These are phyloP conservation scores for Ceraclea dissimilis DNA, from an alignment of 2,888 invertebrate species.

Conservation along the genomic window DNA sequence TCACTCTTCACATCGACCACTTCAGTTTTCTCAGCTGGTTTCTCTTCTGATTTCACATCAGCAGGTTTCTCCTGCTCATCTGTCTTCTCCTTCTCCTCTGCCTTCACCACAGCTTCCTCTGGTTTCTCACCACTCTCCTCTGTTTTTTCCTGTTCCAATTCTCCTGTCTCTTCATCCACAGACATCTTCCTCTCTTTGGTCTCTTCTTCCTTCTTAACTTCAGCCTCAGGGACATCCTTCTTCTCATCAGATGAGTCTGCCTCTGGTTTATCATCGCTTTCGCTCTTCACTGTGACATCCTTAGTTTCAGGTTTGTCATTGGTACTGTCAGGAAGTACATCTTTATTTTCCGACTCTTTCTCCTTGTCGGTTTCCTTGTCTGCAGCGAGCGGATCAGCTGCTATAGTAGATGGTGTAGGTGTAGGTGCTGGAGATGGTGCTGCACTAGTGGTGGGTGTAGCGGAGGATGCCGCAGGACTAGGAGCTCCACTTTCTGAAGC, in stretches of 20 bases:
- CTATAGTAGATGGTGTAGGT: slow-evolving; percentile 32
- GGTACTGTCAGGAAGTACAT: slow-evolving; percentile 27
- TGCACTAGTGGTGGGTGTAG: slow-evolving; percentile 43
- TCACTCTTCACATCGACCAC: slow-evolving; percentile 38
- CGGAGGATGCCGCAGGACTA: slow-evolving; percentile 61
- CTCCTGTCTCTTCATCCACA: slow-evolving; percentile 33
- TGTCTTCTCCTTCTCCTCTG: slow-evolving; percentile 36
- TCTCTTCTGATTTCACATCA: slow-evolving; percentile 29
- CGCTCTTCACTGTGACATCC: slow-evolving; percentile 41
- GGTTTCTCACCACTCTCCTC: slow-evolving; percentile 27
- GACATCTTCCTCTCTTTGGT: slow-evolving; percentile 31
- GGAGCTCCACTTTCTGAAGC: slow-evolving; percentile 57
- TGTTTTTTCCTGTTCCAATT: slow-evolving; percentile 31
- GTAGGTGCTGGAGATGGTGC: slow-evolving; percentile 41
- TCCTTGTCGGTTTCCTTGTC: slow-evolving; percentile 30
- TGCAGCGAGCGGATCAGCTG: slow-evolving; percentile 33
- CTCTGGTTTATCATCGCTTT: slow-evolving; percentile 33
- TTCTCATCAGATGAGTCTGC: slow-evolving; percentile 32
- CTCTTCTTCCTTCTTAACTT: slow-evolving; percentile 29
- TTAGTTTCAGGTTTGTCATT: slow-evolving; percentile 6
- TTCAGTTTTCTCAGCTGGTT: slow-evolving; percentile 25
- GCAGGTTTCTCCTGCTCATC: slow-evolving; percentile 29
- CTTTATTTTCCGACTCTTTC: slow-evolving; percentile 28
- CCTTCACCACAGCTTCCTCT: slow-evolving; percentile 29
- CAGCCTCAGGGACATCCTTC: slow-evolving; percentile 33